phyloP scores from a whole-genome alignment of 1,140 invertebrate species.

The Mycetomoellerius zeteki region DNA sequence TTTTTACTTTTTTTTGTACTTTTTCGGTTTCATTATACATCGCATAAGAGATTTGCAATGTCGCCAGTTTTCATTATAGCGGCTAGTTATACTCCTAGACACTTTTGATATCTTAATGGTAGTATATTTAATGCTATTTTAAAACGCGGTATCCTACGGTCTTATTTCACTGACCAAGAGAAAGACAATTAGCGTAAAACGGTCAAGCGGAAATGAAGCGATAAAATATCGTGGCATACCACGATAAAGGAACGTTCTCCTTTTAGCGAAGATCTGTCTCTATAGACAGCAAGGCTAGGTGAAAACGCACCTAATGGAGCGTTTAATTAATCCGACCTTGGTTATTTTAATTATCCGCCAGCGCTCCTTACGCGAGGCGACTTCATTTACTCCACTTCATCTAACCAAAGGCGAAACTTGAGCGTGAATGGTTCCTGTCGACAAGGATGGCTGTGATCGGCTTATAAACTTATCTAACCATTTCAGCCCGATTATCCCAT shows the following conservation, averaged over 20 bases:
- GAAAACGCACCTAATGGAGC: constrained; percentile 33
- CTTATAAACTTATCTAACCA: constrained; percentile 60
- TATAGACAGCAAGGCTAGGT: constrained; percentile 37
- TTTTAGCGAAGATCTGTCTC: constrained; percentile 24
- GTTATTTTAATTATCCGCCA: constrained; percentile 69
- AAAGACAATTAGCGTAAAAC: constrained; percentile 50
- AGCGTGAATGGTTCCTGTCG: constrained; percentile 14
- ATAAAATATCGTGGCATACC: constrained; percentile 27
- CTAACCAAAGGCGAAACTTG: constrained; percentile 41
- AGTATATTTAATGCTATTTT: constrained; percentile 23
- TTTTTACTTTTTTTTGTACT: neutral
- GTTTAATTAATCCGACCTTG: constrained; percentile 66
- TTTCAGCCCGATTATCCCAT: constrained; percentile 28
- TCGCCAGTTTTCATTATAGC: neutral
- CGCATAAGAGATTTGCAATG: neutral
- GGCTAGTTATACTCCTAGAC: constrained; percentile 9
- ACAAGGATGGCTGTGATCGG: constrained; percentile 45
- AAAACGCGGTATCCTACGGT: neutral
- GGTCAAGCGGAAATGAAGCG: constrained; percentile 43
- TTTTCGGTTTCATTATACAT: neutral
- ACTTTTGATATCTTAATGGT: constrained; percentile 1
- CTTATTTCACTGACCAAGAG: constrained; percentile 24
- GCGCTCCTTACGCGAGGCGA: constrained; percentile 29
- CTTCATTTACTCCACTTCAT: constrained; percentile 54
- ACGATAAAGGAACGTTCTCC: constrained; percentile 8